Base-by-base conservation (phyloP, 2,888 invertebrate species). In the Hyalella azteca region DNA sequence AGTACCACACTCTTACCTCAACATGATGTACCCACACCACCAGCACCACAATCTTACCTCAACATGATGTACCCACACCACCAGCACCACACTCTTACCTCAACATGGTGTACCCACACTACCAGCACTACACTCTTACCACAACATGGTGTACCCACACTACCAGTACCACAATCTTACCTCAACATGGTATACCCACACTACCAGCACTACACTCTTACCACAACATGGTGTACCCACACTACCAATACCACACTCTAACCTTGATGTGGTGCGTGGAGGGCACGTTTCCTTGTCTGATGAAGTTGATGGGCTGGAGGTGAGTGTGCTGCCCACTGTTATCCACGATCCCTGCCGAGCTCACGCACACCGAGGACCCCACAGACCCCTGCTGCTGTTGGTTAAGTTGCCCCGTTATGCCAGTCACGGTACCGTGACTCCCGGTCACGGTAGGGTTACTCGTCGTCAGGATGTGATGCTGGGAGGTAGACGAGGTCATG, bases 281-380 rank as follows among this genome's bases (percentile, higher is more conserved):
- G 19, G 22, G 36, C 66, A 66, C 75, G 5, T 32, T 13, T 11
- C 41, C 45, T 45, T 40, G 75, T 13, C 41, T 32, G 75, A 75
- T 75, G 26, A 75, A 41, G 7, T 75, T 75, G 26, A 75, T 45
- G 29, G 75, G 26, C 45, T 75, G 75, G 15, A 75, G 1, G 45
- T 75, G 75, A 0, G 75, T 22, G 15, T n/a, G n/a, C 26, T 75
- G 75, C 15, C 4, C 36, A 15, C 32, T 26, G 15, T 11, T 11
- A 29, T 59, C 59, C 36, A 7, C 36, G 15, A 7, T 32, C 19
- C 66, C 66, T 11, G 13, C 36, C 13, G n/a, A 36, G 19, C 66
- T 36, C 66, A 66, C 66, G 29, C 66, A 66, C 36, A 66, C 66
- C 13, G 13, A 7, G 2, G 66, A 3, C 22, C 66, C 66, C 36